phyloP scores from a whole-genome alignment of 2,797 vertebrate genomes.

The Sebastiscus albofasciatus region DNA sequence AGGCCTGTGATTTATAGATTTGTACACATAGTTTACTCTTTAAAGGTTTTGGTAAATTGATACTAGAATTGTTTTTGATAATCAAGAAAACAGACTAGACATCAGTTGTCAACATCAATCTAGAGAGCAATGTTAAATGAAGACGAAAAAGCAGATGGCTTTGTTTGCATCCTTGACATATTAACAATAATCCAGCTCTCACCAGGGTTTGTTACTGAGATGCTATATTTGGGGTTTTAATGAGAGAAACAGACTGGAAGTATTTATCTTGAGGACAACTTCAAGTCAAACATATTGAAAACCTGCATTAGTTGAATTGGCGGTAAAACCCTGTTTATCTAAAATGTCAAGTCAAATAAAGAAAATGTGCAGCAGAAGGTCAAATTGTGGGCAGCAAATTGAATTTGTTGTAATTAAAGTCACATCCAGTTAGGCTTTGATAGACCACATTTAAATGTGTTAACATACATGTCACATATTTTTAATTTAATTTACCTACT shows the following conservation, averaged over 20 bases:
- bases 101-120: neutral
- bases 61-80: neutral
- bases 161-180: slow-evolving; percentile 2
- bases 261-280: slow-evolving; percentile 20
- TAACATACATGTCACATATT: slow-evolving; percentile 1
- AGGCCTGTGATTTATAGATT: slow-evolving; percentile 20
- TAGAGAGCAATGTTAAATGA: neutral
- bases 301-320: slow-evolving; percentile 14
- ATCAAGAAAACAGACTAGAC: neutral
- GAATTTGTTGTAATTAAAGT: slow-evolving; percentile 27
- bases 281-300: slow-evolving; percentile 21
- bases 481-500: neutral
- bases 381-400: neutral
- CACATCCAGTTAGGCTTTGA: slow-evolving; percentile 7
- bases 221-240: slow-evolving; percentile 9
- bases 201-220: neutral
- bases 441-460: slow-evolving; percentile 9
- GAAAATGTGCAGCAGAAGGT: slow-evolving; percentile 5
- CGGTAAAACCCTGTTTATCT: slow-evolving; percentile 20
- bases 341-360: slow-evolving; percentile 24
- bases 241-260: slow-evolving; percentile 11
- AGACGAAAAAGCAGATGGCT: neutral
- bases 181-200: slow-evolving; percentile 1
- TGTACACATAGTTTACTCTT: neutral
- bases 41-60: neutral